Base-by-base conservation (phyloP, 2,113 vertebrate genomes). In the Collichthys lucidus region DNA sequence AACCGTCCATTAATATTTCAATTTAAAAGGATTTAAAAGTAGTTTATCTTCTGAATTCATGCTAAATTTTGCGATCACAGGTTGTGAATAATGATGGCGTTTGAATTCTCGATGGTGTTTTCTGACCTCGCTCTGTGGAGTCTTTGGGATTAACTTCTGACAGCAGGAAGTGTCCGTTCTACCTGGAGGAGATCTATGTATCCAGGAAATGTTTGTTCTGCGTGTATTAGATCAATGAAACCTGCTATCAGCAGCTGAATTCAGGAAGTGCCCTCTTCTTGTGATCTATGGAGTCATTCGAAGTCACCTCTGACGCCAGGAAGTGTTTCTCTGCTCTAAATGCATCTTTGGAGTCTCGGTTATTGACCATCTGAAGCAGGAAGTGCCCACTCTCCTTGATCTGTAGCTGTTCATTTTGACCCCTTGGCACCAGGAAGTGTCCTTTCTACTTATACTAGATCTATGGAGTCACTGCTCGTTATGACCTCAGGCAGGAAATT, bases 291-390 rank as follows among this genome's bases (percentile, higher is more conserved):
- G 86, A 42, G 77, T 82, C 82, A 87, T 91, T 88, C 53, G 11
- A 52, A 84, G 57, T 89, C 66, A 80, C 87, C 87, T 86, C 84
- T 84, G 89, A 91, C 86, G 88, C 90, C 92, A 93, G 92, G 92
- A 93, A 92, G 78, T 55, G 50, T 65, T 84, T 67, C 84, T 88
- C 86, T 63, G 24, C 67, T 77, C 46, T 9, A 46, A 68, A 65
- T 70, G 59, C 66, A 74, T 75, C 87, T 76, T 67, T 62, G 63
- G 57, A 85, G 84, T 74, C 61, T 73, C 67, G 2, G 49, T 77
- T 64, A 65, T 83, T 65, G 57, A 83, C 42, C 65, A 71, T 68
- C 74, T 71, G 59, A 72, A 63, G 16, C 72, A 84, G 91, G 92
- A 91, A 87, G 66, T 65, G 52, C 40, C 85, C 72, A 81, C 83